Evolutionary conservation across 2,113 vertebrate species (phyloP), one percentile per base, ranked within the genome.

Genomic region (Triplophysa tibetana): DNA sequence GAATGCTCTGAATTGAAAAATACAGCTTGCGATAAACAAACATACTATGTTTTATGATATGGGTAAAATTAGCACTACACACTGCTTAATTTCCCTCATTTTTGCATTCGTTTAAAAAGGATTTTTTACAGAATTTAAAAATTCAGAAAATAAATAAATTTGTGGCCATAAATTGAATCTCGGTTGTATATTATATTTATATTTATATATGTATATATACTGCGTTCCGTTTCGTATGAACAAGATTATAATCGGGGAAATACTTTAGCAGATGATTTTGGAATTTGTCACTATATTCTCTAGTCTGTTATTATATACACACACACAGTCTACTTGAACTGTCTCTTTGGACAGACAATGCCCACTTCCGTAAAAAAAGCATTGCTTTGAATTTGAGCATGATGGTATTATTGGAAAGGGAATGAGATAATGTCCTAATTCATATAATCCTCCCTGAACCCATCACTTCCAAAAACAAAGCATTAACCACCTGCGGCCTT

Each of bases 131-230:
- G 89, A 92, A 88, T 92, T 92, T 92, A 86, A 89, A 90, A 91
- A 91, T 92, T 91, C 87, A 92, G 85, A 92, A 93, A 94, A 94
- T 93, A 94, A 94, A 94, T 92, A 92, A 89, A 91, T 90, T 88
- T 83, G 86, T 91, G 91, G 91, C 89, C 90, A 89, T 90, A 89
- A 89, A 89, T 84, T 89, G 61, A 87, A 90, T 91, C 85, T 90
- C 62, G 86, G 81, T 88, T 86, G 80, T 82, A 78, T 84, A 83
- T 78, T 77, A 56, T 84, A 82, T 83, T 67, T 85, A 70, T 77
- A 19, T 76, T 67, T 85, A 70, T 77, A 19, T 76, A 62, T 73
- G 64, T 79, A 88, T 89, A 85, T 86, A 74, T 85, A 41, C 87
- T 87, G 83, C 87, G 80, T 89, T 89, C 79, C 76, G 87, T 89